Conservation (phyloP, 92 coral and sea anemone species). For the Isaurus tuberculatus region DNA sequence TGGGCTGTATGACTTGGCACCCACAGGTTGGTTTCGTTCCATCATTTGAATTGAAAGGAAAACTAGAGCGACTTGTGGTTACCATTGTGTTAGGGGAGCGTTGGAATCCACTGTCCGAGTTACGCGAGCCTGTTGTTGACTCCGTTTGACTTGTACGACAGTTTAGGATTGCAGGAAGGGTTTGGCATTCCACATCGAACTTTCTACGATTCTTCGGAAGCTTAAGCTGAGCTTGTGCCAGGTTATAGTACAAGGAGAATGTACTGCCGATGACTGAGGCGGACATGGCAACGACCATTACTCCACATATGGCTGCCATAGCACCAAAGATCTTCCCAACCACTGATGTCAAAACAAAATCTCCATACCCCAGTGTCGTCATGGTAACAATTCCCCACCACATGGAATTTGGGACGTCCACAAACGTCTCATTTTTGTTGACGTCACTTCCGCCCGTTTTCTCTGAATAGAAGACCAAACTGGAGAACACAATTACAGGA, state of each 20-base stretch:
- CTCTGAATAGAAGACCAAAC: slow-evolving; percentile 86
- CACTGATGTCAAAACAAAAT: slow-evolving; percentile 86
- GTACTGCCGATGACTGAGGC: slow-evolving; percentile 98
- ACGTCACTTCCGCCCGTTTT: slow-evolving; percentile 50
- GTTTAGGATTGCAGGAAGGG: slow-evolving; percentile 78
- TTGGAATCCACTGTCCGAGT: slow-evolving; percentile 89
- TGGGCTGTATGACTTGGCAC: slow-evolving; percentile 63
- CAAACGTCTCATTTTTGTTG: slow-evolving; percentile 61
- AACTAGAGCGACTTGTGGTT: slow-evolving; percentile 74
- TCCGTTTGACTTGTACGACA: slow-evolving; percentile 88
- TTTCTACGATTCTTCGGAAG: slow-evolving; percentile 80
- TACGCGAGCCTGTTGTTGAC: slow-evolving; percentile 74
- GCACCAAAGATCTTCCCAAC: slow-evolving; percentile 91
- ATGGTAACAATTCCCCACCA: slow-evolving; percentile 99
- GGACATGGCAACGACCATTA: slow-evolving; percentile 90
- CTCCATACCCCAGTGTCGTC: slow-evolving; percentile 98
- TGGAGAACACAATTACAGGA: slow-evolving; percentile 91
- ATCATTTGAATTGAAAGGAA: slow-evolving; percentile 65
- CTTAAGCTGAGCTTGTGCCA: slow-evolving; percentile 97
- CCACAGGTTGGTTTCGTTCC: slow-evolving; percentile 69
- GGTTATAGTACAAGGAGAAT: slow-evolving; percentile 92
- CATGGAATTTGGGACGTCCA: slow-evolving; percentile 86
- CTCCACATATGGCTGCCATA: slow-evolving; percentile 96
- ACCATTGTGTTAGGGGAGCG: slow-evolving; percentile 82
- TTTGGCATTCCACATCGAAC: slow-evolving; percentile 85